phyloP scores from a whole-genome alignment of 2,888 invertebrate species.

The Catocala fraxini region DNA sequence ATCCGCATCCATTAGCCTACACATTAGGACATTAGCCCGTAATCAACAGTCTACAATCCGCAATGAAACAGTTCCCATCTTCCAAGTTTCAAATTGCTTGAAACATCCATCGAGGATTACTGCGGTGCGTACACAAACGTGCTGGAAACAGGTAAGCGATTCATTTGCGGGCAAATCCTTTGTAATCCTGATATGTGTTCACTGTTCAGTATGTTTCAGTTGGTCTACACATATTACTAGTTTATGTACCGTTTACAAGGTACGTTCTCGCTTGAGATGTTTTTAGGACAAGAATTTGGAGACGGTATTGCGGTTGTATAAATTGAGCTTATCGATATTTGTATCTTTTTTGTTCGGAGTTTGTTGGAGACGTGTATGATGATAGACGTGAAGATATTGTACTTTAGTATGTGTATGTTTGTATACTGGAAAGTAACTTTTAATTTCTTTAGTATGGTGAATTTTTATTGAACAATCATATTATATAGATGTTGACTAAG shows the following conservation, averaged over 20 bases:
- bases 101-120: slow-evolving; percentile 44
- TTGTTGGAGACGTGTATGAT: no score
- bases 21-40: slow-evolving; percentile 12
- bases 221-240: slow-evolving; percentile 8
- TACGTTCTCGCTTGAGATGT: slow-evolving; percentile 6
- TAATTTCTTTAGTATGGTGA: no score
- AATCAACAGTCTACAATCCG: slow-evolving; percentile 18
- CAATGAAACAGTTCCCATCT: slow-evolving; percentile 26
- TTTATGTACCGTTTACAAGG: slow-evolving; percentile 21
- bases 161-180: slow-evolving; percentile 61
- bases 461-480: no score
- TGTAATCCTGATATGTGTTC: slow-evolving; percentile 69
- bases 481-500: no score
- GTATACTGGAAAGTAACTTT: no score
- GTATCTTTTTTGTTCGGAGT: no score
- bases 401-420: no score
- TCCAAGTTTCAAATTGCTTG: slow-evolving; percentile 32
- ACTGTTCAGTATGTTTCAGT: slow-evolving; percentile 29
- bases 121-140: slow-evolving; percentile 21
- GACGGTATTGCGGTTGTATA: no score
- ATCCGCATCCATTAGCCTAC: slow-evolving; percentile 2
- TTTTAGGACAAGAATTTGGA: no score
- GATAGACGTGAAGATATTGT: no score
- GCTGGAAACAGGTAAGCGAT: slow-evolving; percentile 56
- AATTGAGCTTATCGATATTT: no score